Percentiles rank a stretch among this genome's conserved stretches.
These are phyloP conservation scores for Helicolenus hilgendorfi DNA, from an alignment of 2,797 vertebrate genomes.

Conservation along the genomic window DNA sequence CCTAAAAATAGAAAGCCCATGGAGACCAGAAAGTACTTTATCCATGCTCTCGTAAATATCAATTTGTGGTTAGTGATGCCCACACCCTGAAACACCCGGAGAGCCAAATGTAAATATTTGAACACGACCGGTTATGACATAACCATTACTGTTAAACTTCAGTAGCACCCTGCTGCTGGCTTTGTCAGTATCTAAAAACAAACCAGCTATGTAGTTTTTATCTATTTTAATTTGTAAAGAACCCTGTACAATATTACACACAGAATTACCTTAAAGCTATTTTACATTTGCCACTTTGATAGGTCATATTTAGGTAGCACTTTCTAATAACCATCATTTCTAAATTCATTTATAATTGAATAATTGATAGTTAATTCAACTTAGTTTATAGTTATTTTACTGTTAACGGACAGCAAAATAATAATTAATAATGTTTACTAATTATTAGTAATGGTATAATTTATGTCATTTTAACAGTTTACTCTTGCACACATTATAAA, in stretches of 20 bases:
- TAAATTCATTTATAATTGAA: too few relatives aligned
- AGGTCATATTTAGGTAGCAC: not conserved
- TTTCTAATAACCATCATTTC: too few relatives aligned
- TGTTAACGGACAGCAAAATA: too few relatives aligned
- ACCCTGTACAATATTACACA: not conserved
- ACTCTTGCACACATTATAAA: too few relatives aligned
- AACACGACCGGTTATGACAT: constrained; percentile 67
- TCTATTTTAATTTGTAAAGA: not conserved
- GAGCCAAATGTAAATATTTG: constrained; percentile 81
- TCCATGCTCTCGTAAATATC: constrained; percentile 82
- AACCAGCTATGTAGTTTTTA: not conserved
- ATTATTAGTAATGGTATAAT: too few relatives aligned
- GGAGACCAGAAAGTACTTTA: constrained; percentile 72
- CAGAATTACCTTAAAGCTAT: not conserved
- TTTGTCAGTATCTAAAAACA: not conserved
- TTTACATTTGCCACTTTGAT: not conserved
- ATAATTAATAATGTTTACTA: too few relatives aligned
- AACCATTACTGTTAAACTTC: constrained; percentile 52
- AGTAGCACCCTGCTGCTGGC: constrained; percentile 10
- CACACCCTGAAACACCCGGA: constrained; percentile 79
- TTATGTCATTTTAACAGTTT: too few relatives aligned
- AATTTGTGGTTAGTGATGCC: constrained; percentile 76
- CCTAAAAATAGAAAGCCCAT: constrained; percentile 76
- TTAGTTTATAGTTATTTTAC: too few relatives aligned
- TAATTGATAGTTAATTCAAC: too few relatives aligned